Conservation (phyloP, 1,140 invertebrate genomes). For the Cataglyphis hispanica region DNA sequence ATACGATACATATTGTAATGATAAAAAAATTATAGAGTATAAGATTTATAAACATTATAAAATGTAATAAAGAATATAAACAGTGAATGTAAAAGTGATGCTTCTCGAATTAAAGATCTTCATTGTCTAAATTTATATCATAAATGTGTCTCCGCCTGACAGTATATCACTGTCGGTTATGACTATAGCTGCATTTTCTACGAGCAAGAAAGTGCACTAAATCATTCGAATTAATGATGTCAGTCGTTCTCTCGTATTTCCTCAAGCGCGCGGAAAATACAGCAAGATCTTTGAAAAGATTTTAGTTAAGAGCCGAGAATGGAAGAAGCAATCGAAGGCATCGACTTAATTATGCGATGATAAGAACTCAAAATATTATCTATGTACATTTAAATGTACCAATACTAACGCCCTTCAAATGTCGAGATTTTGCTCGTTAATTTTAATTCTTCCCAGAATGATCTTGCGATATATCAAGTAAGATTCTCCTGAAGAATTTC, state of each 20-base stretch:
- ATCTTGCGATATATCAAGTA: background rate
- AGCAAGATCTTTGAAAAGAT: constrained; percentile 44
- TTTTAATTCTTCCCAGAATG: background rate
- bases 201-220: constrained; percentile 59
- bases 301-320: constrained; percentile 22
- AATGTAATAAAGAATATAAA: background rate
- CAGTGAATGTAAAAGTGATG: background rate
- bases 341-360: constrained; percentile 55
- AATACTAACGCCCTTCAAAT: background rate
- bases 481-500: background rate
- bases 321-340: constrained; percentile 32
- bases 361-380: constrained; percentile 56
- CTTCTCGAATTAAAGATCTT: constrained; percentile 35
- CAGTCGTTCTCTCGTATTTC: constrained; percentile 33
- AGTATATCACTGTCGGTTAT: constrained; percentile 48
- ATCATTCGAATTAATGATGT: constrained; percentile 62
- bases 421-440: background rate
- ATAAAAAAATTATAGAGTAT: background rate
- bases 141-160: constrained; percentile 44
- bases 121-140: constrained; percentile 45
- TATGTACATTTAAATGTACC: constrained; percentile 2
- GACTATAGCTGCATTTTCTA: constrained; percentile 54
- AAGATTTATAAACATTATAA: background rate
- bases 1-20: too few species aligned
- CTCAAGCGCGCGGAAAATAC: constrained; percentile 24